A percentile compares a stretch with the other conserved stretches of the same genome.
These are phyloP conservation scores for Coccyzus lansbergi DNA, from an alignment of 2,797 vertebrate genomes.

Conservation along the genomic window DNA sequence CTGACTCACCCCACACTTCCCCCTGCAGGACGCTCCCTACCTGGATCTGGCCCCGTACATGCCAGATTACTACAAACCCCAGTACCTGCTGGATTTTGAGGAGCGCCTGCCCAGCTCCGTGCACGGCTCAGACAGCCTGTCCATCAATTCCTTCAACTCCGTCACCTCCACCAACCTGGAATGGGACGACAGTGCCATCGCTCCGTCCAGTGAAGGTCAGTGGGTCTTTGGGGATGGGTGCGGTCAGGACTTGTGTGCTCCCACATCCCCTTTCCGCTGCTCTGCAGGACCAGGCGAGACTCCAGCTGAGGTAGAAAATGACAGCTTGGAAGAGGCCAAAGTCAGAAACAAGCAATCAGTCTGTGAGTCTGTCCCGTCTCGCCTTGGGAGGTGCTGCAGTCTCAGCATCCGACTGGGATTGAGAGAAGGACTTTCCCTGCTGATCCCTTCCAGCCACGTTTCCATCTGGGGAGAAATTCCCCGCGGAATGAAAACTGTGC, in stretches of 20 bases:
- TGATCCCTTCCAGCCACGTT: not conserved
- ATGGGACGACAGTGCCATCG: slow-evolving; percentile 98
- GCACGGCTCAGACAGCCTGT: slow-evolving; percentile 89
- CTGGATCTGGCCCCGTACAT: slow-evolving; percentile 97
- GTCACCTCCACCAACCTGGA: slow-evolving; percentile 97
- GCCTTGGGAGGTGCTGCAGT: not conserved
- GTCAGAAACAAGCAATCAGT: not conserved
- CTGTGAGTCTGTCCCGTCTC: not conserved
- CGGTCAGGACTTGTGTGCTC: not conserved
- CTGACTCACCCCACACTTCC: not conserved
- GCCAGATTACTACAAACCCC: slow-evolving; percentile 98
- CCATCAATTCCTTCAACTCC: slow-evolving; percentile 96
- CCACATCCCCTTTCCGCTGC: not conserved
- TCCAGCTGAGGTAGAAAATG: not conserved
- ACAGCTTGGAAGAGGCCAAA: not conserved
- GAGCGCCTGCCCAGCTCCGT: slow-evolving; percentile 91
- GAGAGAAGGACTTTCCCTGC: not conserved
- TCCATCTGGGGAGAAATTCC: not conserved
- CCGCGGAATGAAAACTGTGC: fast-evolving
- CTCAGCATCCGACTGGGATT: not conserved
- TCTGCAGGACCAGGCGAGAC: fast-evolving
- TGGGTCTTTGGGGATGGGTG: not conserved
- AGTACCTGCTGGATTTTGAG: slow-evolving; percentile 96
- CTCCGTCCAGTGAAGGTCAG: slow-evolving; percentile 96
- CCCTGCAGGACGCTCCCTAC: slow-evolving; percentile 91